Percentiles rank a stretch among this genome's conserved stretches.
phyloP scores from a whole-genome alignment of 2,888 invertebrate species.

The Harpalus rubripes region DNA sequence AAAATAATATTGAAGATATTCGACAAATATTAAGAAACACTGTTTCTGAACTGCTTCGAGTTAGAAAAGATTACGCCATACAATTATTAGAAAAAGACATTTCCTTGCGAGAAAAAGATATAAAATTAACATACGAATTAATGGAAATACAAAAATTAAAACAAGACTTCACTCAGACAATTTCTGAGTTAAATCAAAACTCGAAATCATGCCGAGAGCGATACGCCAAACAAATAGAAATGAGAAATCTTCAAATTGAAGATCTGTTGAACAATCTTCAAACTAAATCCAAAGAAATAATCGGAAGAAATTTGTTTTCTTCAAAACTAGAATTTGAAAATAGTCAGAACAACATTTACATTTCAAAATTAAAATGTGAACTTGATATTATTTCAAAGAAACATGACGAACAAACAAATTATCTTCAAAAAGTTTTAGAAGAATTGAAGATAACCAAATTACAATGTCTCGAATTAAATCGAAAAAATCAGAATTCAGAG shows the following conservation, averaged over 20 bases:
- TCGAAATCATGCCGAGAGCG: conserved; percentile 69
- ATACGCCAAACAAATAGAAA: conserved; percentile 68
- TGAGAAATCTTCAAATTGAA: conserved; percentile 70
- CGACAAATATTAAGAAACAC: conserved; percentile 44
- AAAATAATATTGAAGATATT: conserved; percentile 54
- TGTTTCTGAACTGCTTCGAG: conserved; percentile 35
- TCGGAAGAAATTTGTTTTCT: conserved; percentile 68
- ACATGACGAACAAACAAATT: conserved; percentile 66
- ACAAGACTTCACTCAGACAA: conserved; percentile 74
- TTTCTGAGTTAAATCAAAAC: conserved; percentile 77
- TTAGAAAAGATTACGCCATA: conserved; percentile 52
- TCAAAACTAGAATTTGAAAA: conserved; percentile 71
- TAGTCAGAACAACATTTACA: conserved; percentile 69
- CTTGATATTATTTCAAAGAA: conserved; percentile 69
- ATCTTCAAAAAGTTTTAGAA: conserved; percentile 67
- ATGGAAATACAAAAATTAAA: conserved; percentile 70
- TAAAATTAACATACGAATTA: conserved; percentile 62
- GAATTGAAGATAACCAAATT: conserved; percentile 63
- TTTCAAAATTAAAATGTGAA: conserved; percentile 71
- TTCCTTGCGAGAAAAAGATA: conserved; percentile 56
- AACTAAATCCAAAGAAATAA: conserved; percentile 71
- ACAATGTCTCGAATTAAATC: conserved; percentile 66
- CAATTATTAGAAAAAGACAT: conserved; percentile 61
- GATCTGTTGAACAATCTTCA: conserved; percentile 71
- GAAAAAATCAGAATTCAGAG: conserved; percentile 68